These are phyloP conservation scores for Aspidoscelis tigris DNA, from an alignment of 2,113 vertebrate species.

Conservation along the genomic window DNA sequence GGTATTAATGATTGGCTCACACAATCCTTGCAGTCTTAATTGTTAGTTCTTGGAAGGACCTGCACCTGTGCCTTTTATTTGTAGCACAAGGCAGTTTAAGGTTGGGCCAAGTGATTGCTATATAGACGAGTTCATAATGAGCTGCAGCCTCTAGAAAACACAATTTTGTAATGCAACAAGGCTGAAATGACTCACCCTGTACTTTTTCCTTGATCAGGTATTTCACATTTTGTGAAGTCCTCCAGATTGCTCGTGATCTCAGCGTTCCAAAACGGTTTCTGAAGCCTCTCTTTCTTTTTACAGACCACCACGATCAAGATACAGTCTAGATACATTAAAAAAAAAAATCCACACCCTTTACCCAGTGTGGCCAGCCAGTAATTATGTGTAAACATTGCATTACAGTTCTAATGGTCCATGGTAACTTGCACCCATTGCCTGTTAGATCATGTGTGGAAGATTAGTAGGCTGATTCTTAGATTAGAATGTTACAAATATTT, in stretches of 20 bases:
- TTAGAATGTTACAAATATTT: no score
- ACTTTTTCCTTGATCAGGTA: not conserved
- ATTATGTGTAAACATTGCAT: not conserved
- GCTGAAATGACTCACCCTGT: not conserved
- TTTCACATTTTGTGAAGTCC: not conserved
- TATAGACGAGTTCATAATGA: constrained; percentile 35
- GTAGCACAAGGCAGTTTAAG: constrained; percentile 31
- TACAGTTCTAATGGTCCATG: not conserved
- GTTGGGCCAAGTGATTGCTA: constrained; percentile 45
- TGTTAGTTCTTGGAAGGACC: constrained; percentile 37
- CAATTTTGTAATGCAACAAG: not conserved
- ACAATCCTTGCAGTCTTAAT: constrained; percentile 36
- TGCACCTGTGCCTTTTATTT: constrained; percentile 46
- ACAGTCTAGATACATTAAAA: not conserved
- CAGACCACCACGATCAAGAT: no score
- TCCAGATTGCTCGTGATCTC: not conserved
- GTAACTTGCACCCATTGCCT: no score
- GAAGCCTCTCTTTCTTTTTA: not conserved
- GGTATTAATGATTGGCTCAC: constrained; percentile 18
- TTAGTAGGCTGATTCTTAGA: no score
- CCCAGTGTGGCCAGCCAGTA: not conserved
- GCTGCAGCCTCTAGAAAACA: constrained; percentile 15
- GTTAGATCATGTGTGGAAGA: no score
- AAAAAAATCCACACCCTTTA: not conserved
- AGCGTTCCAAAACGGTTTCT: not conserved